Evolutionary conservation across 2,113 vertebrate genomes (phyloP), one percentile per base, ranked within the genome.

Genomic region (Carollia perspicillata): DNA sequence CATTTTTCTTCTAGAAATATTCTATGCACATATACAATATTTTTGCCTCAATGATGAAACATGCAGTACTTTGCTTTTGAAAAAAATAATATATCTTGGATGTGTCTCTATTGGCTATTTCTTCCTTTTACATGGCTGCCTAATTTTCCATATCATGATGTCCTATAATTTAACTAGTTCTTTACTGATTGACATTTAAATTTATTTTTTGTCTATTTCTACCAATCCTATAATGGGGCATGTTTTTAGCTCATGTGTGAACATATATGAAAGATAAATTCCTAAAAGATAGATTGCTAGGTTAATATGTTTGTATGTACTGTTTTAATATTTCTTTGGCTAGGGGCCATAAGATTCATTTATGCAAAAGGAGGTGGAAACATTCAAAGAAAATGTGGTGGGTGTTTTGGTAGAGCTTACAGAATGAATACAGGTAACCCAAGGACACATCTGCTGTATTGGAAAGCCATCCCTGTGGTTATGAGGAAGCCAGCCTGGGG

Each of bases 1-100:
- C 42, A 2, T 63, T 97, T 84, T 93, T 84, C 79, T 94, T 94
- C 75, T 84, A 75, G 75, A 92, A 91, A 75, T 87, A 68, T 17
- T 90, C 40, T 49, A 49, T 66, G 49, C 18, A 58, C 77, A 47
- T 40, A 47, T 35, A 44, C 40, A 58, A 69, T 33, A 23, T 65
- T 75, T 92, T 75, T 89, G 58, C 65, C 84, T 87, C 42, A 28
- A 2, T 18, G 33, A 49, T 84, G 42, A 65, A 92, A 89, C 18
- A 58, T 81, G 84, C 10, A 65, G 37, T 49, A 71, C 3, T 49
- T 74, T 53, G n/a, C 4, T 44, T 85, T 90, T 71, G 47, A 77
- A 81, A 96, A 93, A 79, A 79, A 90, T 83, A 78, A 66, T 65
- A 14, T 79, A 42, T 79, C 30, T 66, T 92, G 44, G 40, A 60